Evolutionary conservation across 2,888 invertebrate genomes (phyloP).

Genomic region (Seladonia tumulorum): DNA sequence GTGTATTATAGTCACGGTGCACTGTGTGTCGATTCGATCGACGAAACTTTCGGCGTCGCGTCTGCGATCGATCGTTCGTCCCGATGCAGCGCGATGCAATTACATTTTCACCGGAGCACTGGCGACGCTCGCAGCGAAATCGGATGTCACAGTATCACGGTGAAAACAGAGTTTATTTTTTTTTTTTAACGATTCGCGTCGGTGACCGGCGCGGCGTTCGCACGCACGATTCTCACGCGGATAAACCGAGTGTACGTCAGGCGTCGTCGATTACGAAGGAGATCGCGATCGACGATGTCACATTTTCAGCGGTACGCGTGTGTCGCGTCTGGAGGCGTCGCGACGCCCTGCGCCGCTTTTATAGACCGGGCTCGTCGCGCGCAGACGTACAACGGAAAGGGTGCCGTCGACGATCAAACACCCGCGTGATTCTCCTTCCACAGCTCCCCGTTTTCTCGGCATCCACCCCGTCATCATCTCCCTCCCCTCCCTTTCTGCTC

Average conservation of each 20-base stretch:
- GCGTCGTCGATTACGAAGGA: neutral
- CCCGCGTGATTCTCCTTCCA: slow-evolving; percentile 24
- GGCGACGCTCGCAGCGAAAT: neutral
- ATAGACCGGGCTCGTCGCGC: slow-evolving; percentile 76
- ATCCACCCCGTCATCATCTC: neutral
- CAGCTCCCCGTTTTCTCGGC: neutral
- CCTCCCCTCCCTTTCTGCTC: neutral
- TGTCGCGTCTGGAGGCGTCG: slow-evolving; percentile 81
- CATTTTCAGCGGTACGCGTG: slow-evolving; percentile 79
- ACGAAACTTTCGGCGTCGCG: neutral
- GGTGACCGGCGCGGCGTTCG: neutral
- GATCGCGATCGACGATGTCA: slow-evolving; percentile 55
- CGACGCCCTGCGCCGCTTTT: slow-evolving; percentile 79
- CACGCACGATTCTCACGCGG: slow-evolving; percentile 4
- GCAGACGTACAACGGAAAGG: slow-evolving; percentile 76
- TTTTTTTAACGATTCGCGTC: neutral
- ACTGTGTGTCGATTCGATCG: neutral
- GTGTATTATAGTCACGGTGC: neutral
- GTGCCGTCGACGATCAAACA: slow-evolving; percentile 50
- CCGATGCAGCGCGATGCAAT: neutral
- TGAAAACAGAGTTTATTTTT: neutral
- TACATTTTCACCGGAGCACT: slow-evolving; percentile 43
- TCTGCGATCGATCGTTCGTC: slow-evolving; percentile 2
- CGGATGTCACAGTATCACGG: neutral
- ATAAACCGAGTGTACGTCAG: slow-evolving; percentile 6